A percentile compares a stretch with the other conserved stretches of the same genome.
phyloP scores from a whole-genome alignment of 2,888 invertebrate species.

The Pterostichus madidus region DNA sequence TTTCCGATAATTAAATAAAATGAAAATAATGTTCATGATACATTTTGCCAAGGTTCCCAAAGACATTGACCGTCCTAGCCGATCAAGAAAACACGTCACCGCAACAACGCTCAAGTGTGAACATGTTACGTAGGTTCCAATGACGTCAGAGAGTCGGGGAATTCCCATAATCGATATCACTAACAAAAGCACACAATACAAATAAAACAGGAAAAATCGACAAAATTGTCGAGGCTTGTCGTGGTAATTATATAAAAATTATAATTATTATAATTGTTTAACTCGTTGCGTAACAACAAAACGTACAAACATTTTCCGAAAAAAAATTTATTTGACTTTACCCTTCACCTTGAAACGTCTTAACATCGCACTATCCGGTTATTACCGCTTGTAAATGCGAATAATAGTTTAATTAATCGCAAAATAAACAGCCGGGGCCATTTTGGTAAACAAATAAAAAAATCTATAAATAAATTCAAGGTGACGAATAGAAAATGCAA shows the following conservation, averaged over 20 bases:
- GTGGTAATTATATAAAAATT: neutral
- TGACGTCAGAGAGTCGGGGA: slow-evolving; percentile 63
- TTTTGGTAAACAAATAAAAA: slow-evolving; percentile 4
- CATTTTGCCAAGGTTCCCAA: slow-evolving; percentile 53
- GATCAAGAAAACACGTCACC: slow-evolving; percentile 36
- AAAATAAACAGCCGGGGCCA: neutral
- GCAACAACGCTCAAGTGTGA: slow-evolving; percentile 48
- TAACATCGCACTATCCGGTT: no score
- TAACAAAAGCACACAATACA: slow-evolving; percentile 57
- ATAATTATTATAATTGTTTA: slow-evolving; percentile 5
- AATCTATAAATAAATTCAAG: neutral
- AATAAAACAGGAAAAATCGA: slow-evolving; percentile 34
- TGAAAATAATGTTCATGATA: slow-evolving; percentile 41
- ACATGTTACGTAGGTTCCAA: slow-evolving; percentile 58
- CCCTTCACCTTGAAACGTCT: slow-evolving; percentile 23
- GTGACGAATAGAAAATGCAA: neutral
- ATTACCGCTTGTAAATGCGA: neutral
- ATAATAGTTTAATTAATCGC: neutral
- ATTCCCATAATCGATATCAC: slow-evolving; percentile 66
- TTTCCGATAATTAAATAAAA: slow-evolving; percentile 35
- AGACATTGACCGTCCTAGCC: slow-evolving; percentile 48
- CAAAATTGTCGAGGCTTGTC: neutral
- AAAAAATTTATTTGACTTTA: slow-evolving; percentile 9
- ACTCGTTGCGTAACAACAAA: slow-evolving; percentile 10
- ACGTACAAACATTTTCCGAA: slow-evolving; percentile 22